Conservation (phyloP, 2,113 vertebrate genomes). For the Phrynosoma blainvillii region DNA sequence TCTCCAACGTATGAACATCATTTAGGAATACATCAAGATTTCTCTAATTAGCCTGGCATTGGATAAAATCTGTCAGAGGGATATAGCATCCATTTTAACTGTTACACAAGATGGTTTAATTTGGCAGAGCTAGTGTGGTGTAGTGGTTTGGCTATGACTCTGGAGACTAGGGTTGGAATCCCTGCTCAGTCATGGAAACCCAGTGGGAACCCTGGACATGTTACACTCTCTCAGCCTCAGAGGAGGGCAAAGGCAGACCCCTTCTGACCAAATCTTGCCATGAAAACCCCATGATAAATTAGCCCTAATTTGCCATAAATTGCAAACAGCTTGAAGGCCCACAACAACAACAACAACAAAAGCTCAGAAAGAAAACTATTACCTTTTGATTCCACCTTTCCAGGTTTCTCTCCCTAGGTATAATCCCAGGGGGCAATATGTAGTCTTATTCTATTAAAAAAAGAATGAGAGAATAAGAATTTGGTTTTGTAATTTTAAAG, state of each 20-base stretch:
- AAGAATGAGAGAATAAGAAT: not conserved
- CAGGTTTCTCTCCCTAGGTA: not conserved
- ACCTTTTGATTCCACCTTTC: not conserved
- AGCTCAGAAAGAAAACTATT: not conserved
- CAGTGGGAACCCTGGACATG: too few species aligned
- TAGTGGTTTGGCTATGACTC: too few species aligned
- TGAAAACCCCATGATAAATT: too few species aligned
- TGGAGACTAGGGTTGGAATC: too few species aligned
- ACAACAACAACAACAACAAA: not conserved
- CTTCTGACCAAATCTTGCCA: too few species aligned
- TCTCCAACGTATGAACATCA: not conserved
- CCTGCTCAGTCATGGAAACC: too few species aligned
- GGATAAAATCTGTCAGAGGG: not conserved
- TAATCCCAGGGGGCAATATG: not conserved
- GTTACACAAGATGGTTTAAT: not conserved
- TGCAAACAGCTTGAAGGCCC: too few species aligned
- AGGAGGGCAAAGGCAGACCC: too few species aligned
- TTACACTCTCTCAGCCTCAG: too few species aligned
- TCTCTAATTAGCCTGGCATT: not conserved
- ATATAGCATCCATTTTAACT: not conserved
- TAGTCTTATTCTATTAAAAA: not conserved
- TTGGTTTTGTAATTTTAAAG: not conserved
- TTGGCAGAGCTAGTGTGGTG: not conserved
- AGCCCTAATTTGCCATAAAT: too few species aligned
- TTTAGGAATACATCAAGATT: not conserved